phyloP scores from a whole-genome alignment of 1,140 invertebrate genomes.

The Pachyrhynchus sulphureomaculatus region DNA sequence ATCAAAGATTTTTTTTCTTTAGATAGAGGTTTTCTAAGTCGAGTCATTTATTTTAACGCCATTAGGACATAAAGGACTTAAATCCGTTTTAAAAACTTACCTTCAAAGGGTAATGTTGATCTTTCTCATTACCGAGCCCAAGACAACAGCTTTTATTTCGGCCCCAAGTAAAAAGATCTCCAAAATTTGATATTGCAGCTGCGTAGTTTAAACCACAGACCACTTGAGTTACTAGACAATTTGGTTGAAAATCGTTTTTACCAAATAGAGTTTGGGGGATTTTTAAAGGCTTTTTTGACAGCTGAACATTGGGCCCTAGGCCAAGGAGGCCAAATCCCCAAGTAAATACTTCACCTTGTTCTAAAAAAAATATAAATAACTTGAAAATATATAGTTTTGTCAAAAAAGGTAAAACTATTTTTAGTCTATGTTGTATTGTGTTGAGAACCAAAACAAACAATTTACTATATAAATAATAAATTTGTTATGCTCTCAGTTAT shows the following conservation, averaged over 20 bases:
- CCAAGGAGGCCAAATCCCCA: constrained; percentile 95
- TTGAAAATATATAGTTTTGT: constrained; percentile 1
- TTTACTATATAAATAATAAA: too few species aligned
- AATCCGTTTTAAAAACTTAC: constrained; percentile 50
- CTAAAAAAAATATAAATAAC: constrained; percentile 53
- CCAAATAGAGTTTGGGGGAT: constrained; percentile 84
- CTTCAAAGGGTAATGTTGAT: constrained; percentile 88
- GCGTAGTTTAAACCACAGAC: constrained; percentile 75
- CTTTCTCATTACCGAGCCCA: constrained; percentile 74
- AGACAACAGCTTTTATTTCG: constrained; percentile 79
- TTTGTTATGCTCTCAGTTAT: too few species aligned
- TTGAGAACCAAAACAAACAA: not conserved
- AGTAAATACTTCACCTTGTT: constrained; percentile 79
- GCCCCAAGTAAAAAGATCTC: constrained; percentile 90
- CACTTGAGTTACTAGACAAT: constrained; percentile 67
- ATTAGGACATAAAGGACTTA: not conserved
- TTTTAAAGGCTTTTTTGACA: constrained; percentile 63
- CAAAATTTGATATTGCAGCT: constrained; percentile 75
- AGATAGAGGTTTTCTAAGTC: too few species aligned
- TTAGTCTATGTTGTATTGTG: too few species aligned
- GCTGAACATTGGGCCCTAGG: constrained; percentile 75
- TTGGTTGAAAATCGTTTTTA: constrained; percentile 74
- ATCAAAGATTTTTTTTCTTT: too few species aligned
- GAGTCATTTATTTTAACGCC: not conserved
- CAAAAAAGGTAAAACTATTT: not conserved